phyloP scores from a whole-genome alignment of 2,888 invertebrate genomes.

The Yponomeuta malinellus region DNA sequence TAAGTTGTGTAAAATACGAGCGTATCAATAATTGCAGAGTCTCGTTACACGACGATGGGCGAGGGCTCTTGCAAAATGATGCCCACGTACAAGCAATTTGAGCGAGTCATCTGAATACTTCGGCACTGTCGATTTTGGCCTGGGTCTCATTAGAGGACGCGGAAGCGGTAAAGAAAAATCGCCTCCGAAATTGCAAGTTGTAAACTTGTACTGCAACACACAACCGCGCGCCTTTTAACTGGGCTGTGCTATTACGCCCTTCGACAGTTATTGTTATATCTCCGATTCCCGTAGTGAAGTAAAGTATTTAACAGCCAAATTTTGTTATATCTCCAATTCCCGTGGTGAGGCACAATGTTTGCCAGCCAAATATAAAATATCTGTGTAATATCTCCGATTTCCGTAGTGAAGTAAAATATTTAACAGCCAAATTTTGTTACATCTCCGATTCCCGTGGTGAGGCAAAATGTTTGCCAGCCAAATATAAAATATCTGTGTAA shows the following conservation, averaged over 20 bases:
- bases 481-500: no score
- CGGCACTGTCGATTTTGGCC: conserved; percentile 32
- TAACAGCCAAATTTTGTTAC: no score
- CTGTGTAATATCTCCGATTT: no score
- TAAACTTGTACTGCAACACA: not conserved
- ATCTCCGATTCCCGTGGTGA: no score
- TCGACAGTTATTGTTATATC: no score
- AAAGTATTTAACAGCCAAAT: no score
- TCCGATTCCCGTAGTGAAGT: no score
- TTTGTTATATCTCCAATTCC: no score
- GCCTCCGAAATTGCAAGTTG: conserved; percentile 24
- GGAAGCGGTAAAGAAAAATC: conserved; percentile 40
- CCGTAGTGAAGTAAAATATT: no score
- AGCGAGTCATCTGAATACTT: conserved; percentile 50
- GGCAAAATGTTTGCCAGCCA: no score
- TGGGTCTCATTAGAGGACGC: conserved; percentile 39
- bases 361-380: no score
- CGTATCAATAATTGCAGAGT: conserved; percentile 19
- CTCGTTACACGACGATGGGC: conserved; percentile 14
- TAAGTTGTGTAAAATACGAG: conserved; percentile 1
- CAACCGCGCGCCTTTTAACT: not conserved
- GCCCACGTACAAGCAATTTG: conserved; percentile 54
- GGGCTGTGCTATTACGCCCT: not conserved
- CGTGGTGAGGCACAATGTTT: no score
- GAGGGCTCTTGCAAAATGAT: conserved; percentile 39